These are phyloP conservation scores for Chelonia mydas DNA, from an alignment of 2,797 vertebrate genomes.

Conservation along the genomic window DNA sequence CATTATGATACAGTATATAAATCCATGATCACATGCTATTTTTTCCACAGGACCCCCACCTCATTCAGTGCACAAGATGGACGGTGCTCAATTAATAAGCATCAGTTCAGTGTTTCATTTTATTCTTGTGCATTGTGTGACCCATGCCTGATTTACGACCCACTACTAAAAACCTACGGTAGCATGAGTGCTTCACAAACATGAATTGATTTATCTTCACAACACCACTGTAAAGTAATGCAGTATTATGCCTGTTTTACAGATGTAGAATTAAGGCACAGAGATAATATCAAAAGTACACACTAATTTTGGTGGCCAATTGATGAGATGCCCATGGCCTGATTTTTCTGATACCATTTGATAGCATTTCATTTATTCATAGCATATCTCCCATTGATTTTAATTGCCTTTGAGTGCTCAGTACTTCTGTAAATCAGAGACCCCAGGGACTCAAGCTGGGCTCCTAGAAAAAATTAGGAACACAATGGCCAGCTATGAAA, in stretches of 20 bases:
- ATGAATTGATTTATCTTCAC: background rate
- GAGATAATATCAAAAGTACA: background rate
- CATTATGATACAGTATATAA: background rate
- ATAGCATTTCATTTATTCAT: background rate
- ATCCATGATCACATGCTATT: background rate
- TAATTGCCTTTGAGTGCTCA: background rate
- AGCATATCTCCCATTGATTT: background rate
- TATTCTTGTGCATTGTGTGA: background rate
- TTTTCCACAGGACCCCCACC: background rate
- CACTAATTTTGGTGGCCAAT: background rate
- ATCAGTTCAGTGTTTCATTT: background rate
- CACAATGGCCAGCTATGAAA: too few species aligned
- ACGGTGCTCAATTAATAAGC: background rate
- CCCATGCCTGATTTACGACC: background rate
- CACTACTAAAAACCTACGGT: background rate
- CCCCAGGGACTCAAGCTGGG: too few species aligned
- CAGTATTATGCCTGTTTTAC: background rate
- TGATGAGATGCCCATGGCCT: background rate
- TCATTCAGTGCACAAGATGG: background rate
- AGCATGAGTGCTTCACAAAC: background rate
- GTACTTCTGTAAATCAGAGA: background rate
- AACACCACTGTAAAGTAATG: background rate
- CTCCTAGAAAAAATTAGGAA: too few species aligned
- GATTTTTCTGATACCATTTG: background rate
- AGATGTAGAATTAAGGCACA: background rate